phyloP scores from a whole-genome alignment of 53 echinoderm and acorn worm genomes.

The Zoroaster sp. region DNA sequence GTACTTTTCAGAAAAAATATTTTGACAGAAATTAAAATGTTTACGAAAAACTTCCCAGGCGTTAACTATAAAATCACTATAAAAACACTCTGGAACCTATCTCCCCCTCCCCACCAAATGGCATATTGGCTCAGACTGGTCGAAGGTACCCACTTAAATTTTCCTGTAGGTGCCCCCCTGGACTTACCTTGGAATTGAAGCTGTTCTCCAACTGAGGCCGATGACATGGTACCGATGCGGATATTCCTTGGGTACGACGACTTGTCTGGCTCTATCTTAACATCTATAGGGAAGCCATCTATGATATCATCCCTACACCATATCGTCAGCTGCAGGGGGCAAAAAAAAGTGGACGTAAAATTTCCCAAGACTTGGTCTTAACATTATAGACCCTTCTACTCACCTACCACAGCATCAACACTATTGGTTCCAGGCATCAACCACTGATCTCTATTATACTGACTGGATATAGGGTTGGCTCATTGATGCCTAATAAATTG shows the following conservation, averaged over 20 bases:
- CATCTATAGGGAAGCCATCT: constrained; percentile 70
- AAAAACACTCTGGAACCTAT: neutral
- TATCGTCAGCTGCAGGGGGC: constrained; percentile 67
- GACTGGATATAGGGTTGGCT: too few relatives aligned
- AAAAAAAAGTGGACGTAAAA: neutral
- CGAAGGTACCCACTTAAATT: neutral
- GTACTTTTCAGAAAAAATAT: too few relatives aligned
- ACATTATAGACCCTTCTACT: too few relatives aligned
- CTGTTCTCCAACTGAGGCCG: constrained; percentile 83
- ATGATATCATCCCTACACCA: constrained; percentile 79
- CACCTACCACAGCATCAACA: too few relatives aligned
- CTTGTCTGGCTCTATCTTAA: constrained; percentile 74
- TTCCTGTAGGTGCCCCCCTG: neutral
- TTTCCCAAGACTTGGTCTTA: neutral
- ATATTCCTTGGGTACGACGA: constrained; percentile 85
- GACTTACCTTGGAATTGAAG: constrained; percentile 82
- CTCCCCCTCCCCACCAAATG: neutral
- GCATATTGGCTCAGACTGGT: neutral
- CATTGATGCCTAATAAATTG: too few relatives aligned
- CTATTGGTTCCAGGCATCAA: too few relatives aligned
- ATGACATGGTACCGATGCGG: constrained; percentile 71
- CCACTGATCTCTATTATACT: too few relatives aligned
- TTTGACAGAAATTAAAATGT: too few relatives aligned
- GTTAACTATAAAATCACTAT: too few relatives aligned
- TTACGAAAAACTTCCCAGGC: neutral